These are phyloP conservation scores for Kryptolebias marmoratus DNA, from an alignment of 2,113 vertebrate genomes.

Conservation along the genomic window DNA sequence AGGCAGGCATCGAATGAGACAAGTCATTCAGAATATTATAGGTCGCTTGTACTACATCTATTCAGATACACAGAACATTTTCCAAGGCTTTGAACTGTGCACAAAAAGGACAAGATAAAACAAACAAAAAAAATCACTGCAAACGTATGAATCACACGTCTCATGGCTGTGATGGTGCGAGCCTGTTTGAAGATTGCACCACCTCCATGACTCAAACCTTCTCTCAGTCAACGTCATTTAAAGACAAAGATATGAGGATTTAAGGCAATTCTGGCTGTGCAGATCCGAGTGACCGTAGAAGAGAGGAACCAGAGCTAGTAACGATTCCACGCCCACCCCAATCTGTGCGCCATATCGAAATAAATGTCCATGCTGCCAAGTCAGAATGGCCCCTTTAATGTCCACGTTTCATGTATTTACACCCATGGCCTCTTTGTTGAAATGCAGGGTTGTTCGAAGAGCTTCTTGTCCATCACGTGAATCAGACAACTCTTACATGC, in stretches of 20 bases:
- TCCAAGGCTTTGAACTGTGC: slow-evolving; percentile 4
- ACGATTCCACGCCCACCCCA: slow-evolving; percentile 5
- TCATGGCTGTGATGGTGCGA: slow-evolving; percentile 2
- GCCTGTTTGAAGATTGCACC: not conserved
- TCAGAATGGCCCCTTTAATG: slow-evolving; percentile 21
- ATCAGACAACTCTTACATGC: slow-evolving; percentile 70
- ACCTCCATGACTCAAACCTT: slow-evolving; percentile 3
- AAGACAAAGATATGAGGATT: slow-evolving; percentile 17
- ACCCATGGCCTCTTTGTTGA: slow-evolving; percentile 18
- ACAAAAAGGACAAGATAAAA: not conserved
- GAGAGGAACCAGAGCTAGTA: slow-evolving; percentile 14
- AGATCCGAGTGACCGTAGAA: slow-evolving; percentile 5
- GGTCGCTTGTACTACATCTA: not conserved
- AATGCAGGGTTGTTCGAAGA: slow-evolving; percentile 23
- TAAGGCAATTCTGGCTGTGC: slow-evolving; percentile 41
- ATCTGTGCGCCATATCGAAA: slow-evolving; percentile 28
- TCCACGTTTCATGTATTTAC: not conserved
- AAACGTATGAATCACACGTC: not conserved
- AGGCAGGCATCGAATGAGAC: not conserved
- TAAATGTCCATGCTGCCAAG: not conserved
- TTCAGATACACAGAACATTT: not conserved
- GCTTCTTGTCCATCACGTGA: slow-evolving; percentile 31
- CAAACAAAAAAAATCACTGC: not conserved
- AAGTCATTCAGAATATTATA: slow-evolving; percentile 19
- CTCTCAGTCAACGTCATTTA: slow-evolving; percentile 3